Evolutionary conservation across 2,888 invertebrate species (phyloP), one percentile per base, ranked within the genome.

Genomic region (Philhelius pedissequus): DNA sequence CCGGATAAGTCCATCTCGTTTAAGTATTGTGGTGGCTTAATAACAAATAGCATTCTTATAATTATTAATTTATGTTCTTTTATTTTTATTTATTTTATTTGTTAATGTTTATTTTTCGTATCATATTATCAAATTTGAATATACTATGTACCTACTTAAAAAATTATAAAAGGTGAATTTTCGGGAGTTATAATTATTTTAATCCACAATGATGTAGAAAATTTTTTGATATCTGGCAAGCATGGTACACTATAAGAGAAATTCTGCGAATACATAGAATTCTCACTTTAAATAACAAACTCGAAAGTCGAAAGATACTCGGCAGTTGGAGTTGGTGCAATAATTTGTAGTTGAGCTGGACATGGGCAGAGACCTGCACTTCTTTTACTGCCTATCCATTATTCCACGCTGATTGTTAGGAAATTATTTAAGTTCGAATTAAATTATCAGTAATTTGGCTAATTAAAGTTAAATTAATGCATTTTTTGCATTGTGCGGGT

Each of bases 361-460:
- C 27, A 27, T 52, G 27, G 15, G 9, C 27, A 27, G 15, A 30
- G 52, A 52, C 9, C 52, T 27, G 9, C 43, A 43, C 18, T 43
- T 4, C 9, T 4, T 40, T 40, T 43, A 18, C 18, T 35, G n/a
- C 35, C 43, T 27, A 43, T 30, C 8, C 13, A 9, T 13, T 18
- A 2, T 38, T 8, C 38, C 6, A 32, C 11, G n/a, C 45, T 45
- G 43, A 18, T 30, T 20, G 32, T 48, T 32, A 48, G 35, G 43
- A 60, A 73, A 66, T 43, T 32, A 18, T 60, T 58, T n/a, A 52
- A 45, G n/a, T n/a, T n/a, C n/a, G n/a, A n/a, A 79, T 66, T 79
- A 22, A 78, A 71, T 58, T 78, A 71, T 71, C 48, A 32, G 52
- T 69, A 79, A 74, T 79, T 79, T 79, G 45, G 60, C n/a, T 58